Percentiles rank a stretch among this genome's conserved stretches.
Evolutionary conservation across 1,140 invertebrate species (phyloP).

Genomic region (Triops longicaudatus): DNA sequence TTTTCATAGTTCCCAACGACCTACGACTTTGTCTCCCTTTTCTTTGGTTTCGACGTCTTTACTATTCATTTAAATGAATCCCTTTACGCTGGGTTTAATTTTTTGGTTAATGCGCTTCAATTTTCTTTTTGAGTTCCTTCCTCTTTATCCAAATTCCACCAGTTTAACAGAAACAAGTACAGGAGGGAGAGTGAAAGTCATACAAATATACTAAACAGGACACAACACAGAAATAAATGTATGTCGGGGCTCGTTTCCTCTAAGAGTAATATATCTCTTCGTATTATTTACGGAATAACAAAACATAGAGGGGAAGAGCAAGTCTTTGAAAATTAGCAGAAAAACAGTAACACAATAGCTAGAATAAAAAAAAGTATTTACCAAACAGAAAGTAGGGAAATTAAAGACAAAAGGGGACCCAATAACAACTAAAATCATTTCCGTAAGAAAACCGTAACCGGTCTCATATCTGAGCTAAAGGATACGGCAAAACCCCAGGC

Average conservation of each 20-base stretch:
- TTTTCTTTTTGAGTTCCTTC: not conserved
- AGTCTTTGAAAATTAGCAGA: not conserved
- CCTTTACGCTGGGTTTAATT: not conserved
- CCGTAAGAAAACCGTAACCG: not conserved
- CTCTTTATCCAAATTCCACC: slow-evolving; percentile 9
- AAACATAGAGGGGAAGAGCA: not conserved
- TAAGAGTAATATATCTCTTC: not conserved
- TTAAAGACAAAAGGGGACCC: not conserved
- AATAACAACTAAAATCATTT: not conserved
- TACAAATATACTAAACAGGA: not conserved
- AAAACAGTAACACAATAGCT: not conserved
- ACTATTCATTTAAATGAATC: too few species aligned
- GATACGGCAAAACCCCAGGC: not conserved
- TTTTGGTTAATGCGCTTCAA: not conserved
- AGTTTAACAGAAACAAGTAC: not conserved
- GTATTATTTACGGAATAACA: slow-evolving; percentile 15
- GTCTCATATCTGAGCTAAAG: not conserved
- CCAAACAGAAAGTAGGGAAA: not conserved
- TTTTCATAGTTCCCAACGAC: not conserved
- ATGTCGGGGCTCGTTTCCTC: not conserved
- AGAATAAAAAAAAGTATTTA: not conserved
- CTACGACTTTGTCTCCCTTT: not conserved
- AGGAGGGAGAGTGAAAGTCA: not conserved
- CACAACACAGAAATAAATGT: not conserved
- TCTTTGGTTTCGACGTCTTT: not conserved